Evolutionary conservation across 2,113 vertebrate genomes (phyloP).

Genomic region (Tamias sibiricus): DNA sequence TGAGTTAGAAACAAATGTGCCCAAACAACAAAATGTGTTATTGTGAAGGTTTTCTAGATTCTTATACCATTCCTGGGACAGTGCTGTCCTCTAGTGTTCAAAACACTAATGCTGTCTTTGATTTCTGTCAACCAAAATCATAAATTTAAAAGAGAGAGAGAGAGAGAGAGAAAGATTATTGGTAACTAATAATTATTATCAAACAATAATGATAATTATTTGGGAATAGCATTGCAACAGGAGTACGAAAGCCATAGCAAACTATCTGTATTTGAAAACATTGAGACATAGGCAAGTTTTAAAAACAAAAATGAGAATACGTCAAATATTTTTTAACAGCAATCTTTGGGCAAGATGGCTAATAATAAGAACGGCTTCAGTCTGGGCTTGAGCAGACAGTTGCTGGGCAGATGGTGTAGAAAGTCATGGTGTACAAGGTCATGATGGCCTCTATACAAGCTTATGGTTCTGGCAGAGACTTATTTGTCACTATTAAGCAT

Average conservation of each 20-base stretch:
- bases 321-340: neutral
- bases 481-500: neutral
- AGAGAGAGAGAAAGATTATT: neutral
- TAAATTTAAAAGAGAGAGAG: neutral
- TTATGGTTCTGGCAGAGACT: too few relatives aligned
- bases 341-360: too few relatives aligned
- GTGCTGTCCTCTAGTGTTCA: conserved; percentile 80
- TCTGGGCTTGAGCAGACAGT: neutral
- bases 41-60: neutral
- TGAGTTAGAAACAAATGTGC: conserved; percentile 55
- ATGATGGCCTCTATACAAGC: neutral
- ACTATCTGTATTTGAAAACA: neutral
- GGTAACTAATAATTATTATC: too few relatives aligned
- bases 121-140: neutral
- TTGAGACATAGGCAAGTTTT: neutral
- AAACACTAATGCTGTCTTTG: neutral
- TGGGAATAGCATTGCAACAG: neutral
- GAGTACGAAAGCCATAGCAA: neutral
- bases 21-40: conserved; percentile 40
- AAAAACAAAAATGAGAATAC: neutral
- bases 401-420: neutral
- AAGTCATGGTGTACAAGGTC: neutral
- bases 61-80: conserved; percentile 27
- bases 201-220: neutral
- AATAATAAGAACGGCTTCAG: neutral